A percentile compares a stretch with the other conserved stretches of the same genome.
These are phyloP conservation scores for Physella acuta DNA, from an alignment of 1,140 invertebrate genomes.

Conservation along the genomic window DNA sequence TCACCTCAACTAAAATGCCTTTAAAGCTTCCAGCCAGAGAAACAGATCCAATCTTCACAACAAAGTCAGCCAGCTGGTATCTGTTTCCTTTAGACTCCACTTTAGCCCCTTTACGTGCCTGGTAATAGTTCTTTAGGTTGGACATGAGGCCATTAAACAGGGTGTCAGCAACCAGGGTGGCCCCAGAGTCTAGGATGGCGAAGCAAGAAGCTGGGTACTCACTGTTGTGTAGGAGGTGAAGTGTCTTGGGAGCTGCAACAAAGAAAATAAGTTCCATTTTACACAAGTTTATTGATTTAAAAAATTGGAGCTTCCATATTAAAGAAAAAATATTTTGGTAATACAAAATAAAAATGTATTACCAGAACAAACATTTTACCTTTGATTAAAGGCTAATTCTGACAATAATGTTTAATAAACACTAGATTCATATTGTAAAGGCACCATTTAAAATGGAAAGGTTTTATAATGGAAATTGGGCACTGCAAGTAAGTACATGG, in stretches of 20 bases:
- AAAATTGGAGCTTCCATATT: too few species aligned
- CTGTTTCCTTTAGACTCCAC: constrained; percentile 89
- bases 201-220: constrained; percentile 94
- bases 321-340: too few species aligned
- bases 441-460: too few species aligned
- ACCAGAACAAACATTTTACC: too few species aligned
- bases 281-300: not conserved
- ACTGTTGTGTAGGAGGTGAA: constrained; percentile 91
- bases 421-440: too few species aligned
- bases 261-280: constrained; percentile 5
- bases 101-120: constrained; percentile 74
- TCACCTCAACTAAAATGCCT: constrained; percentile 87
- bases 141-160: constrained; percentile 88
- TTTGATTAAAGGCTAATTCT: too few species aligned
- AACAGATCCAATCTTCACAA: constrained; percentile 89
- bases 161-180: constrained; percentile 83
- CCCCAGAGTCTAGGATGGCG: constrained; percentile 80
- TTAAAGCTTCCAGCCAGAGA: constrained; percentile 86
- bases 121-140: constrained; percentile 84
- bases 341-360: too few species aligned
- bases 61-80: constrained; percentile 91
- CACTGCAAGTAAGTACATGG: too few species aligned
- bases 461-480: too few species aligned
- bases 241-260: constrained; percentile 55
- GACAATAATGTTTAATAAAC: too few species aligned